Evolutionary conservation across 2,113 vertebrate species (phyloP).

Genomic region (Tautogolabrus adspersus): DNA sequence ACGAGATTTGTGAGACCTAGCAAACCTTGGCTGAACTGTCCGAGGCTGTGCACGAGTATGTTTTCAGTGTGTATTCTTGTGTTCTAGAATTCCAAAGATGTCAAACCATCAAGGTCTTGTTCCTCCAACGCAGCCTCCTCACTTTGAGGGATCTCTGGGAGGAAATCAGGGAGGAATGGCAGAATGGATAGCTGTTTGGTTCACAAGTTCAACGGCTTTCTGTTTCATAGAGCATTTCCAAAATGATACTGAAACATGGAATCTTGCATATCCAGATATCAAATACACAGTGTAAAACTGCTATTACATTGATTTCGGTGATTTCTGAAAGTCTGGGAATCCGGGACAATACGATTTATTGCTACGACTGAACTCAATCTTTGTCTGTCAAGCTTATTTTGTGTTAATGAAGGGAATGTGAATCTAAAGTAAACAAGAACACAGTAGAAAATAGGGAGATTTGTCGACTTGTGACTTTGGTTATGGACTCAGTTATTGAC

Average conservation of each 20-base stretch:
- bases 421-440: no score
- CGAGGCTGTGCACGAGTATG: no score
- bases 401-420: background rate
- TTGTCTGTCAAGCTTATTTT: background rate
- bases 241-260: background rate
- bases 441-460: no score
- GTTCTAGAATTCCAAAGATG: conserved; percentile 57
- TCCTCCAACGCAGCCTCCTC: conserved; percentile 56
- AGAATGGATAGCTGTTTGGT: conserved; percentile 42
- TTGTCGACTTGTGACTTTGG: no score
- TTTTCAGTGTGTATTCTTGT: background rate
- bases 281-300: background rate
- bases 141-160: conserved; percentile 59
- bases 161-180: conserved; percentile 62
- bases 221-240: conserved; percentile 7
- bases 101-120: conserved; percentile 44
- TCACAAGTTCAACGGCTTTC: conserved; percentile 65
- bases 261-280: background rate
- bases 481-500: no score
- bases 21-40: background rate
- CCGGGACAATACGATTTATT: no score
- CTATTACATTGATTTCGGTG: background rate
- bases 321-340: background rate
- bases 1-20: background rate
- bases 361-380: background rate